Percentiles rank a stretch among this genome's conserved stretches.
Conservation (phyloP, 2,113 vertebrate species). For the Brachypodius melanocephalos region DNA sequence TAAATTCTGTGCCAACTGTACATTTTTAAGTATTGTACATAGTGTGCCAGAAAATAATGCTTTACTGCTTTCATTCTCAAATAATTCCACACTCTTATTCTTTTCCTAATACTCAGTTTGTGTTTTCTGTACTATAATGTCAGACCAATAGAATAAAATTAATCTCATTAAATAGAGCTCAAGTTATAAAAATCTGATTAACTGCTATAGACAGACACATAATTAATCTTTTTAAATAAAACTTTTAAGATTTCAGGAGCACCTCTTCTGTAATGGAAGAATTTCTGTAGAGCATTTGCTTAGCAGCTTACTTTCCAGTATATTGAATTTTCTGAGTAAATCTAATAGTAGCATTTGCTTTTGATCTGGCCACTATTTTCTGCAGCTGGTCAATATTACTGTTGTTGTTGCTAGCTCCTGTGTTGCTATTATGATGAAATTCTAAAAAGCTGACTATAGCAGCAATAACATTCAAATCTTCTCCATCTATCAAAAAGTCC, state of each 20-base stretch:
- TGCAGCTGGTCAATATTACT: background rate
- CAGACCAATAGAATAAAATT: background rate
- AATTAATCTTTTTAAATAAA: constrained; percentile 12
- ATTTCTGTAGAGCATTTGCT: background rate
- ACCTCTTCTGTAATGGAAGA: background rate
- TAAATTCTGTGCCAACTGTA: background rate
- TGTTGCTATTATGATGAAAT: background rate
- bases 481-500: background rate
- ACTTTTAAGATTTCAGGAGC: background rate
- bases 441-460: background rate
- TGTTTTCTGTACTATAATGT: background rate
- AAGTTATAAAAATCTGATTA: constrained; percentile 9
- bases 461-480: background rate
- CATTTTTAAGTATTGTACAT: background rate
- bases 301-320: background rate
- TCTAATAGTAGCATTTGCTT: background rate
- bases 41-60: background rate
- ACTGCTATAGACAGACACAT: background rate
- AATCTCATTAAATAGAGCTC: background rate
- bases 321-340: background rate
- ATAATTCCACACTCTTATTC: background rate
- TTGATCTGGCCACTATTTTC: background rate
- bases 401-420: background rate
- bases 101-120: background rate
- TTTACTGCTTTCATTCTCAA: background rate